Evolutionary conservation across 1,140 invertebrate genomes (phyloP).

Genomic region (Fopius arisanus): DNA sequence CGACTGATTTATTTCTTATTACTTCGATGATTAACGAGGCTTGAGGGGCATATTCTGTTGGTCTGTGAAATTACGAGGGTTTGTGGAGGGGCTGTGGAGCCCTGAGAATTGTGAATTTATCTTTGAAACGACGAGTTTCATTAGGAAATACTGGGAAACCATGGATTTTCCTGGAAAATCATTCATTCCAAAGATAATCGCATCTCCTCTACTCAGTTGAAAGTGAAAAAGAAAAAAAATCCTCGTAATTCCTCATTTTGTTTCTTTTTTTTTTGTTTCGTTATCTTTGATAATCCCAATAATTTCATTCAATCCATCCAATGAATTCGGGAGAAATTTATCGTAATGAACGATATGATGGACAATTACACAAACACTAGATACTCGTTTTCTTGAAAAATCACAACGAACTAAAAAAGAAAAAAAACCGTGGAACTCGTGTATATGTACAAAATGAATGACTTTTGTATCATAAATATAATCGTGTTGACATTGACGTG

Average conservation of each 20-base stretch:
- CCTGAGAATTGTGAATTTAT: background rate
- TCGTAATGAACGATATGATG: background rate
- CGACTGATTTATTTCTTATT: background rate
- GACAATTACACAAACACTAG: background rate
- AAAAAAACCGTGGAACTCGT: background rate
- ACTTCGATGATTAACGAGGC: background rate
- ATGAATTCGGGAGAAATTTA: background rate
- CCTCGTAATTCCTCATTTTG: background rate
- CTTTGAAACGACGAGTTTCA: background rate
- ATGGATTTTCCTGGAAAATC: too few species aligned
- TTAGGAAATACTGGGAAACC: too few species aligned
- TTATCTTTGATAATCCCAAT: background rate
- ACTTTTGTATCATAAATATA: conserved; percentile 51
- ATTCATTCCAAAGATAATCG: too few species aligned
- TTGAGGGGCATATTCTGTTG: background rate
- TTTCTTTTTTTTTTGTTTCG: background rate
- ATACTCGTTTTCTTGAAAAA: background rate
- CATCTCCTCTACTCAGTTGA: too few species aligned
- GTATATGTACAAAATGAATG: conserved; percentile 53
- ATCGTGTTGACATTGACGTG: conserved; percentile 12
- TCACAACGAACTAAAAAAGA: background rate
- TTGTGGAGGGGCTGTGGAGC: too few species aligned
- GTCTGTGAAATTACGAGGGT: background rate
- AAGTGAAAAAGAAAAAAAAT: too few species aligned
- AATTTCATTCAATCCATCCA: background rate